Evolutionary conservation across 2,113 vertebrate genomes (phyloP).

Genomic region (Acrocephalus kingi): DNA sequence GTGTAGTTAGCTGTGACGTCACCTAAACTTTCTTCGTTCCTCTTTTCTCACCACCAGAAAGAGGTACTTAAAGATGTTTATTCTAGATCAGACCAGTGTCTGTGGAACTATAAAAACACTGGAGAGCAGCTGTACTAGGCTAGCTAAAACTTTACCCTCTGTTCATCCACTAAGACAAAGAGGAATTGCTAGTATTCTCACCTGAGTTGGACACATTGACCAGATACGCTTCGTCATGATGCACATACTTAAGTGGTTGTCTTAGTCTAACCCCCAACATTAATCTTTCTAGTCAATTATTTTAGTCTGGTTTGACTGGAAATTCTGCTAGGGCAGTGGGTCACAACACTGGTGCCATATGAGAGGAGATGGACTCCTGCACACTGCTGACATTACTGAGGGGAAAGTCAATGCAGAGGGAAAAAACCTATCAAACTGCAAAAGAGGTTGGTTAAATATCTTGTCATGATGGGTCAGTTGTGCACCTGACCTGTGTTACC

Average conservation of each 20-base stretch:
- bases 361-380: not conserved
- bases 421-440: not conserved
- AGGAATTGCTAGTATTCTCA: not conserved
- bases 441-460: not conserved
- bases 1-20: not conserved
- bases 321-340: not conserved
- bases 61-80: not conserved
- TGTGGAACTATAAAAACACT: not conserved
- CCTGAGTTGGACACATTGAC: not conserved
- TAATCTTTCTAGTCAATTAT: not conserved
- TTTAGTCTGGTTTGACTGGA: not conserved
- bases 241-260: not conserved
- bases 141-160: not conserved
- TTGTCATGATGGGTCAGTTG: not conserved
- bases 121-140: not conserved
- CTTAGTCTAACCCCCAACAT: no score
- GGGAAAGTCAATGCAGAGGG: not conserved
- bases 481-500: not conserved
- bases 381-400: not conserved
- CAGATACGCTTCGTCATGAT: not conserved
- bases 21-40: not conserved
- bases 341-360: rapidly evolving
- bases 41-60: not conserved
- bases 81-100: not conserved
- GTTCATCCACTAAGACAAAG: not conserved